A percentile compares a stretch with the other conserved stretches of the same genome.
phyloP scores from a whole-genome alignment of 2,113 vertebrate species.

The Varanus salvator region DNA sequence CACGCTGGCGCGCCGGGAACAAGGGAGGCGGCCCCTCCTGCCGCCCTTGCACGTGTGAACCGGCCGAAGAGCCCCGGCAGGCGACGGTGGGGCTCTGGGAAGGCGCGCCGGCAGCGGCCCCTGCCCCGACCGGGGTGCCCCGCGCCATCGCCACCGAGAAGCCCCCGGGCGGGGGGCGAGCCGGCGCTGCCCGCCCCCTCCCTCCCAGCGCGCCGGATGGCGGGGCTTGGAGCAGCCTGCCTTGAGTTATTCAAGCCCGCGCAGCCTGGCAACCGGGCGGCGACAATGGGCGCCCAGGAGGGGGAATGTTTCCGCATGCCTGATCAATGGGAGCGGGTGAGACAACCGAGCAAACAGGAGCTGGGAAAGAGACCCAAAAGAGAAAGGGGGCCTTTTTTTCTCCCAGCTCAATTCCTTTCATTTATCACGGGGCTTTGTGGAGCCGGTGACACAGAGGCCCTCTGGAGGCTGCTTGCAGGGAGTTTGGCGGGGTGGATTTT shows the following conservation, averaged over 20 bases:
- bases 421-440: slow-evolving; percentile 82
- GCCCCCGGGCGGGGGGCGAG: slow-evolving; percentile 28
- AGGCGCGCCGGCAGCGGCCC: too few species aligned
- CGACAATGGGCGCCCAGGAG: slow-evolving; percentile 83
- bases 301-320: slow-evolving; percentile 89
- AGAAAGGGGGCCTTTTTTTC: slow-evolving; percentile 72
- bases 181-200: slow-evolving; percentile 26
- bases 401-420: slow-evolving; percentile 76
- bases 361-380: slow-evolving; percentile 83
- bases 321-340: slow-evolving; percentile 86
- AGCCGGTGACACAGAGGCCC: slow-evolving; percentile 76
- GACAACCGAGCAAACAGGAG: slow-evolving; percentile 85
- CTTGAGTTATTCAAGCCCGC: slow-evolving; percentile 79
- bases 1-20: too few species aligned
- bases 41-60: neutral
- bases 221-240: slow-evolving; percentile 73
- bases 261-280: slow-evolving; percentile 83
- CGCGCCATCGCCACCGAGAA: too few species aligned
- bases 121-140: too few species aligned
- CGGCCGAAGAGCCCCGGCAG: neutral
- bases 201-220: slow-evolving; percentile 69
- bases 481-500: slow-evolving; percentile 57
- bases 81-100: too few species aligned
- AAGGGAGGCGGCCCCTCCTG: neutral
- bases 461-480: slow-evolving; percentile 75